Evolutionary conservation across 30 jellyfish, hydroid and myxozoan species (phyloP).

Genomic region (Rhopilema esculentum): DNA sequence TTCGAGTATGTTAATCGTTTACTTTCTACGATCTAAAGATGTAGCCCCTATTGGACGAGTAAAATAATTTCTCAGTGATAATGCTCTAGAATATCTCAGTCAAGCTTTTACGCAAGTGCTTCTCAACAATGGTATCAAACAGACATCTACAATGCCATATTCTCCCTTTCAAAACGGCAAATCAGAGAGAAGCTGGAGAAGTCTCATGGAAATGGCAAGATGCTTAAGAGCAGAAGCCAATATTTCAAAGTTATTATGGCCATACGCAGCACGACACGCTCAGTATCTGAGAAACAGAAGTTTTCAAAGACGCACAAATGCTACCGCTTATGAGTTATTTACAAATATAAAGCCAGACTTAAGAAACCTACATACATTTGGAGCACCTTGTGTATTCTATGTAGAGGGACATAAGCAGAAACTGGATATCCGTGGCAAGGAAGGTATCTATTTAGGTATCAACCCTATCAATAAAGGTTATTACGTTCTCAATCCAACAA

Average conservation of each 20-base stretch:
- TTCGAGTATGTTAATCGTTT: slow-evolving; percentile 41
- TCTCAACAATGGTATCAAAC: slow-evolving; percentile 39
- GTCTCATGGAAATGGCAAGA: slow-evolving; percentile 61
- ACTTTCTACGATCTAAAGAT: slow-evolving; percentile 20
- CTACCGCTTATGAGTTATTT: slow-evolving; percentile 52
- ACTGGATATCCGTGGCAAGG: slow-evolving; percentile 27
- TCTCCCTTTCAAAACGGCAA: slow-evolving; percentile 44
- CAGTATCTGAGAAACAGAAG: slow-evolving; percentile 57
- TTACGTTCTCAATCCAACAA: slow-evolving; percentile 14
- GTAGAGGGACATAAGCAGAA: slow-evolving; percentile 37
- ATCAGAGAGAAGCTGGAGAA: slow-evolving; percentile 56
- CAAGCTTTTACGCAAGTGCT: slow-evolving; percentile 27
- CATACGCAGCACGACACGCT: slow-evolving; percentile 50
- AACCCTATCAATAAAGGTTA: slow-evolving; percentile 19
- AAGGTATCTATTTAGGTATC: slow-evolving; percentile 51
- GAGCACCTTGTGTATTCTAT: slow-evolving; percentile 29
- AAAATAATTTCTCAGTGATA: slow-evolving; percentile 41
- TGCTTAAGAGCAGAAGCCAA: slow-evolving; percentile 43
- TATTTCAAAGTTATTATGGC: slow-evolving; percentile 36
- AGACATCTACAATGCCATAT: slow-evolving; percentile 45
- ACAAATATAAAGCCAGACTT: slow-evolving; percentile 24
- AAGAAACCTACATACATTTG: slow-evolving; percentile 31
- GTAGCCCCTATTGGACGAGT: slow-evolving; percentile 20
- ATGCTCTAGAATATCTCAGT: slow-evolving; percentile 25
- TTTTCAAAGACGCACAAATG: slow-evolving; percentile 20